A percentile compares a stretch with the other conserved stretches of the same genome.
Evolutionary conservation across 2,113 vertebrate genomes (phyloP).

Genomic region (Neotragus moschatus): DNA sequence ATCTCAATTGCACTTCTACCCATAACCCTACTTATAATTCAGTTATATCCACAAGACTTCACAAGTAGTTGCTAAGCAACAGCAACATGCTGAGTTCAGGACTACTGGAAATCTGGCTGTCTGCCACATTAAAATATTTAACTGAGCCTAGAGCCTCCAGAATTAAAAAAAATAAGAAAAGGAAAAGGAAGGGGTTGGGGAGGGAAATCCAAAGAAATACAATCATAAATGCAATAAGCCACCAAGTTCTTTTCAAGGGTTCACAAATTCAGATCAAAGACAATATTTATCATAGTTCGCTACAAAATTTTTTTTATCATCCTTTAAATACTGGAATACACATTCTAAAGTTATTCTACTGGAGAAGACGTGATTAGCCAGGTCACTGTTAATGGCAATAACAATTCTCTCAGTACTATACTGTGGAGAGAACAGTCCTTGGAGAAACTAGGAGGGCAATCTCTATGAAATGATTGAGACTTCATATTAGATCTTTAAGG

Average conservation of each 20-base stretch:
- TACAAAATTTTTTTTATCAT: not conserved
- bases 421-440: not conserved
- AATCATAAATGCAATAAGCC: not conserved
- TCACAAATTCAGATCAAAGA: slow-evolving; percentile 24
- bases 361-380: not conserved
- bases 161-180: not conserved
- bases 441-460: not conserved
- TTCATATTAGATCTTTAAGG: not conserved
- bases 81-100: slow-evolving; percentile 64
- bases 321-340: not conserved
- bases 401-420: not conserved
- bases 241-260: slow-evolving; percentile 26
- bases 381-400: not conserved
- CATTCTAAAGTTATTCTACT: slow-evolving; percentile 19
- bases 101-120: slow-evolving; percentile 61
- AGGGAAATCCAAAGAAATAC: not conserved
- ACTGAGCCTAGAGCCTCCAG: slow-evolving; percentile 63
- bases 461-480: not conserved
- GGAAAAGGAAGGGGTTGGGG: not conserved
- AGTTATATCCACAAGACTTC: slow-evolving; percentile 67
- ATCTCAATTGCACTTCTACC: slow-evolving; percentile 53
- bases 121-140: slow-evolving; percentile 66
- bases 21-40: slow-evolving; percentile 74
- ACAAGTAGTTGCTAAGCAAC: slow-evolving; percentile 78
- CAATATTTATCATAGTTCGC: not conserved